Conservation (phyloP, 2,797 vertebrate genomes). For the Chelon auratus region DNA sequence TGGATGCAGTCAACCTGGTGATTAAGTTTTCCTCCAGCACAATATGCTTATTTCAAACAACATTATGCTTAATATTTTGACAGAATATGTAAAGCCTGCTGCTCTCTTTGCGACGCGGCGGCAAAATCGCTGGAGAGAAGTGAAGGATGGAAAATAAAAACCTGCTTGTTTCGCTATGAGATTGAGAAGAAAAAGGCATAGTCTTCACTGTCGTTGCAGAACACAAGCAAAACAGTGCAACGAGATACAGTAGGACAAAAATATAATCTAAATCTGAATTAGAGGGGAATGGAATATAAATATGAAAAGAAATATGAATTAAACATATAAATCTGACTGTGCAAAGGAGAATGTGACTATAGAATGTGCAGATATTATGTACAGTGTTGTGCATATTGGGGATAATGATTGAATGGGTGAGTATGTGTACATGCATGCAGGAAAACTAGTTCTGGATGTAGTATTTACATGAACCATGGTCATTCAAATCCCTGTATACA, state of each 20-base stretch:
- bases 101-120: background rate
- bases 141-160: conserved; percentile 3
- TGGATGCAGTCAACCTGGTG: conserved; percentile 64
- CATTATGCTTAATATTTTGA: conserved; percentile 60
- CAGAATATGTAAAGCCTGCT: conserved; percentile 44
- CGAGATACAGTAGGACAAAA: no score
- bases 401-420: background rate
- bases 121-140: background rate
- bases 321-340: no score
- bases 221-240: no score
- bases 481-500: background rate
- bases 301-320: no score
- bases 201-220: no score
- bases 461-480: background rate
- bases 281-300: no score
- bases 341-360: no score
- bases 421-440: background rate
- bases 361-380: no score
- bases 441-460: background rate
- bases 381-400: no score
- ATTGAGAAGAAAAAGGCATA: no score
- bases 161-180: background rate
- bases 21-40: conserved; percentile 57
- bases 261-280: no score
- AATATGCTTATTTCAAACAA: conserved; percentile 64